A percentile compares a stretch with the other conserved stretches of the same genome.
Evolutionary conservation across 2,888 invertebrate genomes (phyloP).

Genomic region (Cenopis cana): DNA sequence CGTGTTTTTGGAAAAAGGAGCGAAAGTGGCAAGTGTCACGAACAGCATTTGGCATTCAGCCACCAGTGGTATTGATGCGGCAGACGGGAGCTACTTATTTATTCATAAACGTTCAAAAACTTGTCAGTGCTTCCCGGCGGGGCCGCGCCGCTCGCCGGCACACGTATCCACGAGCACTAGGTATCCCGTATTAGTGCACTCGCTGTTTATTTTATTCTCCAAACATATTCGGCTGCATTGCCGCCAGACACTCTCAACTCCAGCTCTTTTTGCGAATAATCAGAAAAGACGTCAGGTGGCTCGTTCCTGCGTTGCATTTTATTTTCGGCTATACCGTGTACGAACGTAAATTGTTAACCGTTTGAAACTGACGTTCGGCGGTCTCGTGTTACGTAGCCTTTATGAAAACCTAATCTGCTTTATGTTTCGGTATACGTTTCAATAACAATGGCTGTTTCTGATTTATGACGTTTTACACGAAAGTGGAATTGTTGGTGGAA

Average conservation of each 20-base stretch:
- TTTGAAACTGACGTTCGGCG: constrained; percentile 52
- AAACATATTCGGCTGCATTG: constrained; percentile 55
- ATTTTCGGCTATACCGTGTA: constrained; percentile 36
- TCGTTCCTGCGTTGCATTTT: constrained; percentile 51
- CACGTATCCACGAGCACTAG: constrained; percentile 46
- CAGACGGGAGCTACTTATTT: constrained; percentile 78
- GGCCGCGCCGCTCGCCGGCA: constrained; percentile 48
- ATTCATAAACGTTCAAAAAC: constrained; percentile 84
- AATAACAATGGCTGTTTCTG: constrained; percentile 50
- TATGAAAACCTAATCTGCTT: constrained; percentile 47
- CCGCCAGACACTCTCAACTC: constrained; percentile 52
- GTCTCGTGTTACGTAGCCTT: constrained; percentile 51
- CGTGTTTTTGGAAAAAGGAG: constrained; percentile 65
- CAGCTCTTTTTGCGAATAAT: constrained; percentile 55
- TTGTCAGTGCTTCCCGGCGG: constrained; percentile 64
- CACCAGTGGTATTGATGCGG: constrained; percentile 77
- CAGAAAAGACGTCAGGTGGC: constrained; percentile 50
- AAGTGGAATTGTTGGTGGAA: constrained; percentile 48
- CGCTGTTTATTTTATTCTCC: constrained; percentile 65
- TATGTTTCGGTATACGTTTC: constrained; percentile 50
- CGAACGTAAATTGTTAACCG: constrained; percentile 42
- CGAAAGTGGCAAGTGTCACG: constrained; percentile 82
- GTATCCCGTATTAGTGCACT: constrained; percentile 60
- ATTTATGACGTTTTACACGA: constrained; percentile 55
- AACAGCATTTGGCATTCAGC: constrained; percentile 80